Evolutionary conservation across 1,140 invertebrate genomes (phyloP).

Genomic region (Microplitis demolitor): DNA sequence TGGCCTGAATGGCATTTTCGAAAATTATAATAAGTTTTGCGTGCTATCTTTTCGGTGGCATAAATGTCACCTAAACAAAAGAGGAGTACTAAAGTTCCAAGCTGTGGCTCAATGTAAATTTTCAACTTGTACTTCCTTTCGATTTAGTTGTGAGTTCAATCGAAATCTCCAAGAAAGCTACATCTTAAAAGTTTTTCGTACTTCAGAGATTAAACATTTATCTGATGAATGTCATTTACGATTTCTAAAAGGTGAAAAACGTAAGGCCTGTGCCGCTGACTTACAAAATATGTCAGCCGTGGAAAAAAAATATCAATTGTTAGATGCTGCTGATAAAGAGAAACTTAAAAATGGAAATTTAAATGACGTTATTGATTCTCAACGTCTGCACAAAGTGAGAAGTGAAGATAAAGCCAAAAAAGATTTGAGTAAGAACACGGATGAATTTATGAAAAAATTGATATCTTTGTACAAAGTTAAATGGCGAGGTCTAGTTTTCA

Average conservation of each 20-base stretch:
- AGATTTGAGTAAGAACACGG: no score
- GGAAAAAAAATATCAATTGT: no score
- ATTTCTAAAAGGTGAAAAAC: no score
- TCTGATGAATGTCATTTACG: no score
- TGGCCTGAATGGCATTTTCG: neutral
- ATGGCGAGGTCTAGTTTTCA: neutral
- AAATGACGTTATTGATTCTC: no score
- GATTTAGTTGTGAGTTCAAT: neutral
- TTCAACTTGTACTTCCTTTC: neutral
- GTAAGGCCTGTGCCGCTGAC: no score
- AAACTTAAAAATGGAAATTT: no score
- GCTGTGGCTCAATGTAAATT: neutral
- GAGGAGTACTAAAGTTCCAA: neutral
- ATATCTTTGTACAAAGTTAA: neutral
- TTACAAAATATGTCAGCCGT: no score
- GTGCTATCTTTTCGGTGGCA: neutral
- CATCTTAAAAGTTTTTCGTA: neutral
- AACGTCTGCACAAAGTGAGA: no score
- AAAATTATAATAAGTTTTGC: neutral
- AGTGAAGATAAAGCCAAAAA: no score
- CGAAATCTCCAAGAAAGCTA: neutral
- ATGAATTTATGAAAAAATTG: neutral
- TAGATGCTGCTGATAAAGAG: no score
- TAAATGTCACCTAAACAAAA: neutral
- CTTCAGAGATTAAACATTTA: neutral